These are phyloP conservation scores for Dysidea cf. avara DNA, from an alignment of 37 sponge, comb jelly and placozoan genomes.

Conservation along the genomic window DNA sequence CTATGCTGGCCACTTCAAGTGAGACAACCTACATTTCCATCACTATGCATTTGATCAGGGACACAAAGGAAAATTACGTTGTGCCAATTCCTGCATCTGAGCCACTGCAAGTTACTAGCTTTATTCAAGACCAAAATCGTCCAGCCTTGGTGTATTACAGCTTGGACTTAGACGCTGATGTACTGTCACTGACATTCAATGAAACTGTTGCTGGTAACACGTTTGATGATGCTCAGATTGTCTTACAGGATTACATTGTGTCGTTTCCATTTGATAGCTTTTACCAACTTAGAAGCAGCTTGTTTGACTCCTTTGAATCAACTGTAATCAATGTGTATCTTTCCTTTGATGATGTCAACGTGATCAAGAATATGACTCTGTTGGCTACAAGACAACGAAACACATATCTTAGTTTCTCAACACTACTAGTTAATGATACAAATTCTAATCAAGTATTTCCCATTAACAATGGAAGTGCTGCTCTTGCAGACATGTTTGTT, in stretches of 20 bases:
- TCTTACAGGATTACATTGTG: constrained; percentile 45
- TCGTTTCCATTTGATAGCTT: constrained; percentile 18
- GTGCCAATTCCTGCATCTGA: constrained; percentile 16
- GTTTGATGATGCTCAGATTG: constrained; percentile 61
- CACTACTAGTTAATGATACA: constrained; percentile 57
- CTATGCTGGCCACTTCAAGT: constrained; percentile 43
- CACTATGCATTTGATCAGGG: constrained; percentile 28
- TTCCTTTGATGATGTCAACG: constrained; percentile 74
- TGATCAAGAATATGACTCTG: constrained; percentile 48
- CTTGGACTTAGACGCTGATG: constrained; percentile 58
- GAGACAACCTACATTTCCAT: constrained; percentile 63
- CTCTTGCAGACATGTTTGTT: constrained; percentile 14
- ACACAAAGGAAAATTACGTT: constrained; percentile 62
- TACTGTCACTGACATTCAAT: constrained; percentile 74
- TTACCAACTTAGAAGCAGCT: constrained; percentile 48
- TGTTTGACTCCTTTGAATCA: constrained; percentile 46
- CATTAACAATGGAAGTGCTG: constrained; percentile 7
- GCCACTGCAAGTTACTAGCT: constrained; percentile 52
- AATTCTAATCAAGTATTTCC: constrained; percentile 54
- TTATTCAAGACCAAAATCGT: constrained; percentile 51
- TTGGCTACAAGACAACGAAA: constrained; percentile 50
- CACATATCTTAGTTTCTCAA: constrained; percentile 58
- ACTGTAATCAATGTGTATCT: constrained; percentile 60
- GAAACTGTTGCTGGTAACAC: constrained; percentile 77
- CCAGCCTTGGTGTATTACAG: constrained; percentile 56